Percentiles rank a stretch among this genome's conserved stretches.
phyloP scores from a whole-genome alignment of 2,888 invertebrate species.

The Barypeithes pellucidus region DNA sequence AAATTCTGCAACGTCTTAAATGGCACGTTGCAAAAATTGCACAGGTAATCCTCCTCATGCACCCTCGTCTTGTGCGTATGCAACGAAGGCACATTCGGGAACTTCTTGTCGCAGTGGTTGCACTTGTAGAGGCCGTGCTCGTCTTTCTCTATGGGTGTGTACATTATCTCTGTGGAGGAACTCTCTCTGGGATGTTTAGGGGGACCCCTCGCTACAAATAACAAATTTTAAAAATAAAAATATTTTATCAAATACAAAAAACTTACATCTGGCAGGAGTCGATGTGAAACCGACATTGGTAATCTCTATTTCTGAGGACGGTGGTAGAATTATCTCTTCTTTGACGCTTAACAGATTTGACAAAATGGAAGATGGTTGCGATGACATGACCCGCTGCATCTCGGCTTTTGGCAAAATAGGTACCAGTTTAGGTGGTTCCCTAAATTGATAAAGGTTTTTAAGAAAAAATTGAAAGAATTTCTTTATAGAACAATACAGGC shows the following conservation, averaged over 20 bases:
- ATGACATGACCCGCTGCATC: neutral
- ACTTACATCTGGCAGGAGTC: neutral
- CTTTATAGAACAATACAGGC: too few relatives aligned
- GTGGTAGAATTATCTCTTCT: constrained; percentile 53
- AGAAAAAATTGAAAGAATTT: too few relatives aligned
- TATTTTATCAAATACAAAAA: too few relatives aligned
- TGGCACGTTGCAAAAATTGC: constrained; percentile 60
- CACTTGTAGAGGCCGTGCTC: constrained; percentile 51
- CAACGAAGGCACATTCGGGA: constrained; percentile 54
- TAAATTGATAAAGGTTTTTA: constrained; percentile 18
- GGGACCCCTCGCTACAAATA: neutral
- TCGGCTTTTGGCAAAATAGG: constrained; percentile 42
- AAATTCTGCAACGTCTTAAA: constrained; percentile 60
- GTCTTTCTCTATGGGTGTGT: constrained; percentile 37
- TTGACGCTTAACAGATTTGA: constrained; percentile 50
- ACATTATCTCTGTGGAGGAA: neutral
- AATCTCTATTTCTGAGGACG: constrained; percentile 53
- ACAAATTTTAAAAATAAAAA: neutral
- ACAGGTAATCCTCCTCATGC: constrained; percentile 59
- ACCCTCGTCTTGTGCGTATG: constrained; percentile 54
- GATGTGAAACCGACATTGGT: constrained; percentile 44
- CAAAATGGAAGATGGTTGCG: constrained; percentile 40
- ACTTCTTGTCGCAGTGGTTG: constrained; percentile 55
- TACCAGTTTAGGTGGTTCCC: constrained; percentile 31
- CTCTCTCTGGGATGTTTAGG: neutral